Conservation (phyloP, 2,113 vertebrate genomes). For the Guaruba guarouba region DNA sequence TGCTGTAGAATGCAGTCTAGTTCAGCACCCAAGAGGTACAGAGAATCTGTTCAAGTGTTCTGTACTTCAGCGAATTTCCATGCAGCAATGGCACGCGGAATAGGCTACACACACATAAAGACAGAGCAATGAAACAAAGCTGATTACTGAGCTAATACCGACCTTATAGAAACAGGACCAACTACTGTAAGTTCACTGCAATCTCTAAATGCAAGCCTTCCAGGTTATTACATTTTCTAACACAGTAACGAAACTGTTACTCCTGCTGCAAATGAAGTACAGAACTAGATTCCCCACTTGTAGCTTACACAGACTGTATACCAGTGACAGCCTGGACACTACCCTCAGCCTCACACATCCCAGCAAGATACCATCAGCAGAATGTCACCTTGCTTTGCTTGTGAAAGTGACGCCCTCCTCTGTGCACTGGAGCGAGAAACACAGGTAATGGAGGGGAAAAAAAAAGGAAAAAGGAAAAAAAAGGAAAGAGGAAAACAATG, state of each 20-base stretch:
- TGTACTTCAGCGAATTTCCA: not conserved
- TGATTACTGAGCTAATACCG: not conserved
- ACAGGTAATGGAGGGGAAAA: rapidly evolving
- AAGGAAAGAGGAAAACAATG: not conserved
- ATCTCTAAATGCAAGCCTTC: not conserved
- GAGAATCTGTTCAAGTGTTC: not conserved
- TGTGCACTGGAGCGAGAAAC: not conserved
- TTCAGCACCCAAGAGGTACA: not conserved
- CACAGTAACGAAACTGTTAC: not conserved
- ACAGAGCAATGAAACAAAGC: not conserved
- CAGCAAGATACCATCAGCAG: not conserved
- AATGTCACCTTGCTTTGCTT: not conserved
- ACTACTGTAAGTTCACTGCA: rapidly evolving
- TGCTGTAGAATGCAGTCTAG: not conserved
- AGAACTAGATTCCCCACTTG: not conserved
- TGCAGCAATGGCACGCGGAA: not conserved
- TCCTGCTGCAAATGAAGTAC: not conserved
- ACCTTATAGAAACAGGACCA: not conserved
- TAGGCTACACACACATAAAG: not conserved
- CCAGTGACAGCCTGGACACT: not conserved
- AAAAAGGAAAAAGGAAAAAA: no score
- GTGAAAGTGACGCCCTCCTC: not conserved
- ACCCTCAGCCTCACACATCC: not conserved
- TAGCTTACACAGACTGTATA: not conserved
- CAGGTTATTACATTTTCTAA: not conserved